Conservation (phyloP, 2,113 vertebrate genomes). For the Lepus timidus region DNA sequence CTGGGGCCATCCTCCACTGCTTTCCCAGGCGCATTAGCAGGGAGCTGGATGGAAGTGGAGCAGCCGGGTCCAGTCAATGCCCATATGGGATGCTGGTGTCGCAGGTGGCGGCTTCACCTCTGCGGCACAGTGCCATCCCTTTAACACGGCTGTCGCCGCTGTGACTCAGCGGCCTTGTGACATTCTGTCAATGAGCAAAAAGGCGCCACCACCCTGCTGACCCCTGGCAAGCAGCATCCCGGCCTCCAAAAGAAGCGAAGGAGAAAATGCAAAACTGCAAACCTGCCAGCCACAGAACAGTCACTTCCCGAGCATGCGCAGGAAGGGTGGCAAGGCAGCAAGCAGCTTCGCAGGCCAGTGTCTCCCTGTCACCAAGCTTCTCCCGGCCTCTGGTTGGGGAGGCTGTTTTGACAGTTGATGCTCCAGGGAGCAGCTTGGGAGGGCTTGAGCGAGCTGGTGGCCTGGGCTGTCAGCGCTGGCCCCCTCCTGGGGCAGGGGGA, state of each 20-base stretch:
- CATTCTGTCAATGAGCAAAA: not conserved
- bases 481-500: slow-evolving; percentile 82
- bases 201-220: not conserved
- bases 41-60: too few relatives aligned
- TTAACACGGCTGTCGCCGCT: not conserved
- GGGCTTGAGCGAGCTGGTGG: slow-evolving; percentile 74
- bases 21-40: too few relatives aligned
- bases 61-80: too few relatives aligned
- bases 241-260: slow-evolving; percentile 62
- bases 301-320: not conserved
- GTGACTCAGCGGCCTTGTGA: slow-evolving; percentile 32
- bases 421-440: slow-evolving; percentile 81
- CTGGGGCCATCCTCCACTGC: too few relatives aligned
- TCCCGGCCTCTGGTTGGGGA: slow-evolving; percentile 65
- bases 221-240: not conserved
- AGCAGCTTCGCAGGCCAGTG: not conserved
- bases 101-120: too few relatives aligned
- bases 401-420: slow-evolving; percentile 86
- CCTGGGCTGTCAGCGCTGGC: slow-evolving; percentile 65
- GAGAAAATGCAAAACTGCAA: not conserved
- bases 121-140: not conserved
- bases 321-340: too few relatives aligned
- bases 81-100: too few relatives aligned
- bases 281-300: not conserved
- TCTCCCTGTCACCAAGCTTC: slow-evolving; percentile 82